These are phyloP conservation scores for Poeciliopsis turrubarensis DNA, from an alignment of 2,113 vertebrate species.

Conservation along the genomic window DNA sequence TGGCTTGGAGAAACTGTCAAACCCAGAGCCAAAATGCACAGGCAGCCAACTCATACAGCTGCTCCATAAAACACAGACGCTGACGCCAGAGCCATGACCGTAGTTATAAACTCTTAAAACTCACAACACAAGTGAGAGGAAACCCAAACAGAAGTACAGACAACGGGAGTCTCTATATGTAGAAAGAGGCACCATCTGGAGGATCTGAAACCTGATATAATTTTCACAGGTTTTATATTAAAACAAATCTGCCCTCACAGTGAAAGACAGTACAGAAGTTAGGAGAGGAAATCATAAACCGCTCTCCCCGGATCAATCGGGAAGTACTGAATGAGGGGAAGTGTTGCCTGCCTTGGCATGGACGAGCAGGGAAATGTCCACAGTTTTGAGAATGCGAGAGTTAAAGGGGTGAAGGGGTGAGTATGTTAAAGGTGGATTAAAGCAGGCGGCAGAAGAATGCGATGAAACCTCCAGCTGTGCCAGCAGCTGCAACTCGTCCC, in stretches of 20 bases:
- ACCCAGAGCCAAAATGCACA: slow-evolving; percentile 48
- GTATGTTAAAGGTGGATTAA: slow-evolving; percentile 68
- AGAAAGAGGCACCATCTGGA: slow-evolving; percentile 1
- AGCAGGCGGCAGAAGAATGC: slow-evolving; percentile 39
- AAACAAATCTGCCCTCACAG: slow-evolving; percentile 8
- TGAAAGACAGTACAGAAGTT: slow-evolving; percentile 16
- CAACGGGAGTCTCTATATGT: neutral
- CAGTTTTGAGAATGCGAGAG: slow-evolving; percentile 28
- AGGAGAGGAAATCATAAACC: slow-evolving; percentile 37
- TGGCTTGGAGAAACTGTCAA: slow-evolving; percentile 45
- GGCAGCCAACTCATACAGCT: slow-evolving; percentile 53
- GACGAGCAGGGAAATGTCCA: slow-evolving; percentile 20
- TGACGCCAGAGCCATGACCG: slow-evolving; percentile 2
- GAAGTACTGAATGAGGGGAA: slow-evolving; percentile 26
- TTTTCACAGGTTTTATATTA: neutral
- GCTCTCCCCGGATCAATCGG: slow-evolving; percentile 17
- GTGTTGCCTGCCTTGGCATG: slow-evolving; percentile 42
- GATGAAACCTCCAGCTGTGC: slow-evolving; percentile 70
- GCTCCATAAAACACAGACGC: slow-evolving; percentile 64
- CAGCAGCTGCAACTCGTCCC: slow-evolving; percentile 64
- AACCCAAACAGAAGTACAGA: slow-evolving; percentile 26
- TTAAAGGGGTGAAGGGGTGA: slow-evolving; percentile 35
- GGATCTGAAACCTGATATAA: neutral
- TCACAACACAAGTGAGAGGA: slow-evolving; percentile 19
- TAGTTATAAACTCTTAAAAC: slow-evolving; percentile 57